A percentile compares a stretch with the other conserved stretches of the same genome.
These are phyloP conservation scores for Aptenodytes forsteri DNA, from an alignment of 2,113 vertebrate species.

Conservation along the genomic window DNA sequence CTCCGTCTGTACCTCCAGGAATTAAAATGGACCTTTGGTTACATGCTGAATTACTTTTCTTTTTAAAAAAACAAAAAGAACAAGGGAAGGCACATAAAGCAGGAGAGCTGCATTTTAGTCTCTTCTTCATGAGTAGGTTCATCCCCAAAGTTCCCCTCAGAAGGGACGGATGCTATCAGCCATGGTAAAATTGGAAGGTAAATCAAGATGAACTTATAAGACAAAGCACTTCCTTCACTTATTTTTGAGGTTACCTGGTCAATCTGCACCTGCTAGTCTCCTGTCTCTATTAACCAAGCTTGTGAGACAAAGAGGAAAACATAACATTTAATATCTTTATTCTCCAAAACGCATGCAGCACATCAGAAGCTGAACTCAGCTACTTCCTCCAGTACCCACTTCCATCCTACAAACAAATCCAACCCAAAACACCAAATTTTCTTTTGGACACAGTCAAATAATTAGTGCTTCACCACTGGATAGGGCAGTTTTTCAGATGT, in stretches of 20 bases:
- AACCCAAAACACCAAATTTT: not conserved
- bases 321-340: not conserved
- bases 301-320: not conserved
- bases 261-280: not conserved
- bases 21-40: not conserved
- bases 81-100: not conserved
- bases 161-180: not conserved
- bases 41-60: not conserved
- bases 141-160: not conserved
- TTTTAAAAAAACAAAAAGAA: not conserved
- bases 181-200: not conserved
- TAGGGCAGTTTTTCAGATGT: not conserved
- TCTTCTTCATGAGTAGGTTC: not conserved
- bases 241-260: not conserved
- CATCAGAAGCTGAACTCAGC: not conserved
- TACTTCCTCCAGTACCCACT: not conserved
- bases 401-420: not conserved
- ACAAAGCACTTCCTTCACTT: not conserved
- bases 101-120: not conserved
- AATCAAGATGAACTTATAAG: not conserved
- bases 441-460: not conserved
- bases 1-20: not conserved
- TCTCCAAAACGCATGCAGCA: not conserved
- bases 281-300: not conserved
- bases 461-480: not conserved